Evolutionary conservation across 1,140 invertebrate genomes (phyloP).

Genomic region (Danaus melanippus): DNA sequence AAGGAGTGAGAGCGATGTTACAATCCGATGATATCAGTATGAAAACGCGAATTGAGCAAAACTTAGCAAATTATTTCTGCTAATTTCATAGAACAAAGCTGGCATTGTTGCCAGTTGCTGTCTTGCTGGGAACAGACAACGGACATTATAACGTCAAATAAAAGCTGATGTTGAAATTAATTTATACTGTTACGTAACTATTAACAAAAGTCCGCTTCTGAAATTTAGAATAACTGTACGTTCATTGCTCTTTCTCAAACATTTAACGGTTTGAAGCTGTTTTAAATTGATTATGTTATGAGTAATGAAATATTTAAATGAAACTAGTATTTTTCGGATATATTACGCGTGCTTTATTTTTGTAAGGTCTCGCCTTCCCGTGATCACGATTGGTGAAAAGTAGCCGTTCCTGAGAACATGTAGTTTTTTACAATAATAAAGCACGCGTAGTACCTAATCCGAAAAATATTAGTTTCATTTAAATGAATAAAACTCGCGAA

Average conservation of each 20-base stretch:
- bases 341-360: too few relatives aligned
- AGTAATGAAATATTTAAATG: constrained; percentile 2
- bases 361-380: too few relatives aligned
- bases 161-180: constrained; percentile 1
- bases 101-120: constrained; percentile 28
- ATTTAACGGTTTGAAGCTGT: constrained; percentile 10
- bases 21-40: constrained; percentile 23
- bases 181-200: too few relatives aligned
- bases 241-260: constrained; percentile 3
- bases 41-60: constrained; percentile 38
- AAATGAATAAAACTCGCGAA: too few relatives aligned
- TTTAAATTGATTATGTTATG: neutral
- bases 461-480: too few relatives aligned
- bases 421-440: too few relatives aligned
- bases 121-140: constrained; percentile 11
- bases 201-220: too few relatives aligned
- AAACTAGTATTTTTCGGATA: too few relatives aligned
- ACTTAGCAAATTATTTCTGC: constrained; percentile 41
- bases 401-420: too few relatives aligned
- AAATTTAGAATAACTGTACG: too few relatives aligned
- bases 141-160: constrained; percentile 8
- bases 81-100: constrained; percentile 55
- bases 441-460: too few relatives aligned
- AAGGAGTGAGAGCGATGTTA: constrained; percentile 14
- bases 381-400: too few relatives aligned